Percentiles rank a stretch among this genome's conserved stretches.
Evolutionary conservation across 1,140 invertebrate genomes (phyloP).

Genomic region (Hycleus cichorii): DNA sequence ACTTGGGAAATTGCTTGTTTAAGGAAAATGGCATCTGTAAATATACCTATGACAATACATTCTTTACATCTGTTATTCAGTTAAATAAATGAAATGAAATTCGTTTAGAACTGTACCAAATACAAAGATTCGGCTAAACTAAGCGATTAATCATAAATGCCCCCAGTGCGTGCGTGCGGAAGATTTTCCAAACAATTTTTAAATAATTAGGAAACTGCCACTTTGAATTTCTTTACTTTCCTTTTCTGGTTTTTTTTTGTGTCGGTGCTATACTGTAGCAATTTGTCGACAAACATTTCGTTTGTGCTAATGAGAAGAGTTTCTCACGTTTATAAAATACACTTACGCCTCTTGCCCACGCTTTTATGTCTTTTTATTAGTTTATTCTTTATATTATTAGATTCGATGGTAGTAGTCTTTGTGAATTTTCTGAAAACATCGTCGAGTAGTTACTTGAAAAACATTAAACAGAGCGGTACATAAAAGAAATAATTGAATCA

Average conservation of each 20-base stretch:
- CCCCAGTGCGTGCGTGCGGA: too few relatives aligned
- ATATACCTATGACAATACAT: constrained; percentile 14
- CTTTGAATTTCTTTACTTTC: too few relatives aligned
- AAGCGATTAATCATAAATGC: too few relatives aligned
- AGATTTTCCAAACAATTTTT: too few relatives aligned
- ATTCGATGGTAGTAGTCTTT: constrained; percentile 3
- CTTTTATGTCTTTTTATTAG: constrained; percentile 8
- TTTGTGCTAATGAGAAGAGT: background rate
- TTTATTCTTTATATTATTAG: constrained; percentile 11
- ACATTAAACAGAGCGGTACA: constrained; percentile 15
- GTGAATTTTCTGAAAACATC: background rate
- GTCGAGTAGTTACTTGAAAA: constrained; percentile 9
- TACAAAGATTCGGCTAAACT: too few relatives aligned
- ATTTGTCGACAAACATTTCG: too few relatives aligned
- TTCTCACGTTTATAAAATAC: constrained; percentile 4
- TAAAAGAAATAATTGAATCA: constrained; percentile 25
- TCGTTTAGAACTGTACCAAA: background rate
- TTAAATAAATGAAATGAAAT: constrained; percentile 9
- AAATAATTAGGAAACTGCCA: too few relatives aligned
- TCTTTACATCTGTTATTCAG: constrained; percentile 10
- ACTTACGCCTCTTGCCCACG: background rate
- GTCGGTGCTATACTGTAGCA: too few relatives aligned
- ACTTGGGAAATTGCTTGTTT: constrained; percentile 15
- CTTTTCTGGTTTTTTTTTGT: too few relatives aligned
- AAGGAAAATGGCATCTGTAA: constrained; percentile 13